Percentiles rank a stretch among this genome's conserved stretches.
Evolutionary conservation across 1,140 invertebrate genomes (phyloP).

Genomic region (Cyclargus thomasi): DNA sequence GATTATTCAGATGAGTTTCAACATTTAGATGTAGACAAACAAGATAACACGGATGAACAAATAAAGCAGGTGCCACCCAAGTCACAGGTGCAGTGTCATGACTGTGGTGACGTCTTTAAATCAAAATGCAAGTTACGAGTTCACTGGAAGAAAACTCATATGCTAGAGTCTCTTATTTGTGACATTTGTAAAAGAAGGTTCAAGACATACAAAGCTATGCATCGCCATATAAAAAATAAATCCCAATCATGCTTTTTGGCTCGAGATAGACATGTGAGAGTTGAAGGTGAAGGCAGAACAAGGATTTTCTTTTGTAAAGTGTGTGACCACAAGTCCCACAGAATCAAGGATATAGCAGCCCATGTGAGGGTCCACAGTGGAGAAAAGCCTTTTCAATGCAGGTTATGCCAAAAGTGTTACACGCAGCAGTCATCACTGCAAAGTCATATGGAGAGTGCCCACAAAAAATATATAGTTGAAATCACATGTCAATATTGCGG

Average conservation of each 20-base stretch:
- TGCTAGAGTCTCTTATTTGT: constrained; percentile 40
- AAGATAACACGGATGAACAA: constrained; percentile 21
- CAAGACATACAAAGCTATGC: constrained; percentile 47
- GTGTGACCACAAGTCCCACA: constrained; percentile 41
- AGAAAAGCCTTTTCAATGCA: constrained; percentile 43
- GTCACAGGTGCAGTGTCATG: constrained; percentile 44
- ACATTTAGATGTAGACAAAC: not conserved
- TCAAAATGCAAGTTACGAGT: constrained; percentile 61
- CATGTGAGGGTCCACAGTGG: constrained; percentile 49
- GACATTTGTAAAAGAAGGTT: constrained; percentile 45
- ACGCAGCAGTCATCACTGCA: constrained; percentile 46
- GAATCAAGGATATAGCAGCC: constrained; percentile 44
- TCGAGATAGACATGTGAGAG: constrained; percentile 28
- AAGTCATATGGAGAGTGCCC: constrained; percentile 41
- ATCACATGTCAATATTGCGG: constrained; percentile 53
- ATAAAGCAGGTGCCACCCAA: constrained; percentile 9
- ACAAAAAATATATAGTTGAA: constrained; percentile 41
- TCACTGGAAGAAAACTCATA: constrained; percentile 56
- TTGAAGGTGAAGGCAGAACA: constrained; percentile 45
- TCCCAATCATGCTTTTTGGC: constrained; percentile 31
- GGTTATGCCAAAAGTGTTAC: constrained; percentile 41
- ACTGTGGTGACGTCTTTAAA: constrained; percentile 51
- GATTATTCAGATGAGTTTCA: not conserved
- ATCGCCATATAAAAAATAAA: constrained; percentile 40
- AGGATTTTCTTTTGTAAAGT: constrained; percentile 50